These are phyloP conservation scores for Protula sp. DNA, from an alignment of 2,888 invertebrate genomes.

Conservation along the genomic window DNA sequence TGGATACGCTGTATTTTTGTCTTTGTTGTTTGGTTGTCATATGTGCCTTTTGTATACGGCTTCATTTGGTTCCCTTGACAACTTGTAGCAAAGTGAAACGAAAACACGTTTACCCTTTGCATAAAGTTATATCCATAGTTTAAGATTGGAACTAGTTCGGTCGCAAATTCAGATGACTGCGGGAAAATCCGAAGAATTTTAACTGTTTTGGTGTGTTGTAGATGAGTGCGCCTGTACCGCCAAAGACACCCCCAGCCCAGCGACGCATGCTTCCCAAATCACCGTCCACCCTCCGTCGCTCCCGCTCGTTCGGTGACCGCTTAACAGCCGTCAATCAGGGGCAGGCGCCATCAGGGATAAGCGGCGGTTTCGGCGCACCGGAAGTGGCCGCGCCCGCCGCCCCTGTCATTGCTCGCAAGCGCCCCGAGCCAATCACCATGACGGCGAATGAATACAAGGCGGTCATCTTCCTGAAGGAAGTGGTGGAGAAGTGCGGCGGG, in stretches of 20 bases:
- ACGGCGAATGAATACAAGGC: constrained; percentile 54
- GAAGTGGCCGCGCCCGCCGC: constrained; percentile 7
- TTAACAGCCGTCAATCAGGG: constrained; percentile 17
- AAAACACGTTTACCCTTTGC: too few relatives aligned
- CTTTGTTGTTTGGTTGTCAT: too few relatives aligned
- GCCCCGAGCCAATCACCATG: constrained; percentile 45
- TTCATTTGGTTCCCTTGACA: too few relatives aligned
- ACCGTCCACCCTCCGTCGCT: constrained; percentile 20
- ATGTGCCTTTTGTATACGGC: too few relatives aligned
- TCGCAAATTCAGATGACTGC: too few relatives aligned
- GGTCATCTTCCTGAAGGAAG: constrained; percentile 52
- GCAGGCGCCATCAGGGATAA: constrained; percentile 17
- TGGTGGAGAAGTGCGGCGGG: constrained; percentile 47
- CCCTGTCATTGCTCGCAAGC: not conserved
- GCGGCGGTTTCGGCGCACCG: constrained; percentile 3
- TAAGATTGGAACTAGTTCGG: too few relatives aligned
- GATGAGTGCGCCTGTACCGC: too few relatives aligned
- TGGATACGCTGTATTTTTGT: too few relatives aligned
- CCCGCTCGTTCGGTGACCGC: constrained; percentile 13
- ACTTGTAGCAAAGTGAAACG: too few relatives aligned
- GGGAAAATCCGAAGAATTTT: too few relatives aligned
- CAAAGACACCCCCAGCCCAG: constrained; percentile 10
- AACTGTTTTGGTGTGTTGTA: too few relatives aligned
- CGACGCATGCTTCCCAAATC: constrained; percentile 18
- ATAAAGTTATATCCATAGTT: too few relatives aligned